phyloP scores from a whole-genome alignment of 1,140 invertebrate species.

The Drosophila kurseongensis region DNA sequence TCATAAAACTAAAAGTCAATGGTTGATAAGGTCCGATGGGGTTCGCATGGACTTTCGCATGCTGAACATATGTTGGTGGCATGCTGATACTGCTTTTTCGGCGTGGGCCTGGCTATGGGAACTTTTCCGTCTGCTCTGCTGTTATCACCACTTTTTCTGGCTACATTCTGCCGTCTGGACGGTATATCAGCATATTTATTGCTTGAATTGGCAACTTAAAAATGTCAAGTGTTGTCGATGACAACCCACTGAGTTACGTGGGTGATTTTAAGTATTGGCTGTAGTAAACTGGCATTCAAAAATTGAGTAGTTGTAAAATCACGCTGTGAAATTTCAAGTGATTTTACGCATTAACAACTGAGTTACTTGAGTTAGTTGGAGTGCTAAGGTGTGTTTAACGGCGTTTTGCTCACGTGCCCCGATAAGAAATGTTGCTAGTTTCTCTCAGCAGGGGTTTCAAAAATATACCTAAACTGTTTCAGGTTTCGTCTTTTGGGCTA shows the following conservation, averaged over 20 bases:
- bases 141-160: conserved; percentile 27
- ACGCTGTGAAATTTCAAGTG: conserved; percentile 17
- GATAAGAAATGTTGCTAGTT: conserved; percentile 12
- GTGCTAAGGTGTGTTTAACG: background rate
- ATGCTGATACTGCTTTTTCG: conserved; percentile 31
- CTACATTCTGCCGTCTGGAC: conserved; percentile 24
- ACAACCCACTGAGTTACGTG: conserved; percentile 1
- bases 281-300: conserved; percentile 2
- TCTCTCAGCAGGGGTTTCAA: background rate
- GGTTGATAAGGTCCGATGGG: conserved; percentile 51
- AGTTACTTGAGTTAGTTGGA: conserved; percentile 30
- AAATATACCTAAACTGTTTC: background rate
- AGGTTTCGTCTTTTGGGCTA: background rate
- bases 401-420: conserved; percentile 4
- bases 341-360: conserved; percentile 20
- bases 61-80: conserved; percentile 34
- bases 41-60: conserved; percentile 11
- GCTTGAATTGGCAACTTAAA: conserved; percentile 6
- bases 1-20: conserved; percentile 59
- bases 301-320: conserved; percentile 13
- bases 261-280: conserved; percentile 5
- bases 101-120: conserved; percentile 40
- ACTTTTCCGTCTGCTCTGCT: conserved; percentile 11
- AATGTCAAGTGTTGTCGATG: conserved; percentile 7
- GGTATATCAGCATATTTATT: conserved; percentile 32